phyloP scores from a whole-genome alignment of 1,140 invertebrate genomes.

The Stratiolaelaps scimitus region DNA sequence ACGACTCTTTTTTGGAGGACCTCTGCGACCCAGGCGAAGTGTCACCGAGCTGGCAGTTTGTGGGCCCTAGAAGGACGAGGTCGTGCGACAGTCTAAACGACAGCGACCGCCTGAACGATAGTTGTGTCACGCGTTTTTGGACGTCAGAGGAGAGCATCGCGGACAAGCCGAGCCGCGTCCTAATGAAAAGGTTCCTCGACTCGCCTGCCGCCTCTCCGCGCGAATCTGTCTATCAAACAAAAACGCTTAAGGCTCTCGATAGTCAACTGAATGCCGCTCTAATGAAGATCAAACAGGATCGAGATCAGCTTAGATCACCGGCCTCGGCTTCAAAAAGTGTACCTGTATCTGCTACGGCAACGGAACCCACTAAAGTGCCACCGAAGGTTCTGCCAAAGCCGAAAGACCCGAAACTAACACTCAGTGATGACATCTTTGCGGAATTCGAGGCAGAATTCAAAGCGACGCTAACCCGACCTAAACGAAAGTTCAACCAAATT shows the following conservation, averaged over 20 bases:
- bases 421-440: constrained; percentile 11
- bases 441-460: constrained; percentile 21
- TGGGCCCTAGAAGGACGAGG: not conserved
- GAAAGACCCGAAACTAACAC: not conserved
- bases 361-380: not conserved
- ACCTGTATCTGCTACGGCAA: not conserved
- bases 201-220: no score
- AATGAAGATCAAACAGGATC: not conserved
- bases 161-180: not conserved
- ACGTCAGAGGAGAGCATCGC: constrained; percentile 10
- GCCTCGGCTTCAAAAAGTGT: not conserved
- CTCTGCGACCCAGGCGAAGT: constrained; percentile 15
- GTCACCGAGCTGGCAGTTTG: constrained; percentile 21
- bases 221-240: not conserved
- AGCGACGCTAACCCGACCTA: not conserved
- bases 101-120: not conserved
- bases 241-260: not conserved
- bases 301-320: not conserved
- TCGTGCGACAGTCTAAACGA: not conserved
- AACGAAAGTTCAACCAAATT: not conserved
- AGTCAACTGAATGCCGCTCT: not conserved
- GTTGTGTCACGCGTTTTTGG: not conserved
- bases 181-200: no score
- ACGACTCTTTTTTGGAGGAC: not conserved
- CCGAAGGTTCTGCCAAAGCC: not conserved